Evolutionary conservation across 2,888 invertebrate genomes (phyloP), one percentile per base, ranked within the genome.

Genomic region (Arenicola marina): DNA sequence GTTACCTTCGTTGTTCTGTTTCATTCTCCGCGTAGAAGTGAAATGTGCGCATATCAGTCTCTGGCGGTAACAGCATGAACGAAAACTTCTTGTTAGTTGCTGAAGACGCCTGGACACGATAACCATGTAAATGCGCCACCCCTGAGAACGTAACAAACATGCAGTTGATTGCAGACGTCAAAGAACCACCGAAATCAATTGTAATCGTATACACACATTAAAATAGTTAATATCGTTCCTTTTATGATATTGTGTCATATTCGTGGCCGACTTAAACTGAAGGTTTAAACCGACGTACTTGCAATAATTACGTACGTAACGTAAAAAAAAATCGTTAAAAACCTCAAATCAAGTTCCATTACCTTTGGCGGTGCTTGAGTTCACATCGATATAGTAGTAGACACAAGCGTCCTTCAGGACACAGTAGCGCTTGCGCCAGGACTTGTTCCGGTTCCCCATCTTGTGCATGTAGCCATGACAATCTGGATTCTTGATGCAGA

Each of bases 11-110:
- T 7, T n/a, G 15, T 48, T 96, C 96, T 87, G 93, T 92, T 84
- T 96, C 95, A 15, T 93, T 91, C 79, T 96, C 95, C 0, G 95
- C 92, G 80, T 92, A 91, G 85, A 96, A 95, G 82, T 91, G 93
- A 82, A 93, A 95, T 81, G 91, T 92, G 76, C 93, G 88, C 81
- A 94, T 90, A 73, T 90, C 91, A 1, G 91, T 87, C 76, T 94
- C 93, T 1, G 93, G 91, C 56, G 96, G 94, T 81, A 92, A 88
- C 62, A 95, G 89, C 84, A 93, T 93, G 82, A 96, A 96, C 24
- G 93, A 92, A 82, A 91, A 91, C 82, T 93, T 93, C 84, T 92
- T 92, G 56, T 92, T 92, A n/a, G 92, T 91, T 24, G 87, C 82
- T 28, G 71, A 70, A 69, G 91, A 89, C 48, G 90, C 91, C 84